A percentile compares a stretch with the other conserved stretches of the same genome.
Conservation (phyloP, 2,797 vertebrate genomes). For the Epinephelus awoara region DNA sequence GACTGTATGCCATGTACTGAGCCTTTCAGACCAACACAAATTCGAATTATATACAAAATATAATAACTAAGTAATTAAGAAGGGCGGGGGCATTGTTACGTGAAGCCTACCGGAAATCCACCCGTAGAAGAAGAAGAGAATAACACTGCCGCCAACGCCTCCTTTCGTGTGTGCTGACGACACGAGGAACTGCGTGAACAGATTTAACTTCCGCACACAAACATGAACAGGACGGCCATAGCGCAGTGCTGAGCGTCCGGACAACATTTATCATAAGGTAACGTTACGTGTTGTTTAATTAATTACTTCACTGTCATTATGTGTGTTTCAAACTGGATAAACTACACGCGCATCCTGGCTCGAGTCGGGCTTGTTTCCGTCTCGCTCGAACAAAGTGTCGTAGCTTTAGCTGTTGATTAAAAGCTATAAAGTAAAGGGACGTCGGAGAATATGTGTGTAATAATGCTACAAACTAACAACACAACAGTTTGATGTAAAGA, state of each 20-base stretch:
- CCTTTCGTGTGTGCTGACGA: too few relatives aligned
- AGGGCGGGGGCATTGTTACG: too few relatives aligned
- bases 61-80: too few relatives aligned
- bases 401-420: not conserved
- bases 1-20: too few relatives aligned
- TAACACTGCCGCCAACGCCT: too few relatives aligned
- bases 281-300: not conserved
- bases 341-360: rapidly evolving
- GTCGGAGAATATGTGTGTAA: not conserved
- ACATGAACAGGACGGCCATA: conserved; percentile 4
- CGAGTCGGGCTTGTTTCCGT: rapidly evolving
- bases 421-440: not conserved
- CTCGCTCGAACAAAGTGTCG: not conserved
- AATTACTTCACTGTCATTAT: rapidly evolving
- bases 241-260: not conserved
- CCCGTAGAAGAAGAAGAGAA: not conserved
- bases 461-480: rapidly evolving
- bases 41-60: too few relatives aligned
- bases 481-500: rapidly evolving
- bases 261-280: not conserved
- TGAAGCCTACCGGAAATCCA: too few relatives aligned
- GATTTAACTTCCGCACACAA: conserved; percentile 37
- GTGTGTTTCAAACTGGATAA: rapidly evolving
- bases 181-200: not conserved
- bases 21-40: too few relatives aligned